Percentiles rank a stretch among this genome's conserved stretches.
Evolutionary conservation across 2,797 vertebrate genomes (phyloP).

Genomic region (Oreochromis grahami): DNA sequence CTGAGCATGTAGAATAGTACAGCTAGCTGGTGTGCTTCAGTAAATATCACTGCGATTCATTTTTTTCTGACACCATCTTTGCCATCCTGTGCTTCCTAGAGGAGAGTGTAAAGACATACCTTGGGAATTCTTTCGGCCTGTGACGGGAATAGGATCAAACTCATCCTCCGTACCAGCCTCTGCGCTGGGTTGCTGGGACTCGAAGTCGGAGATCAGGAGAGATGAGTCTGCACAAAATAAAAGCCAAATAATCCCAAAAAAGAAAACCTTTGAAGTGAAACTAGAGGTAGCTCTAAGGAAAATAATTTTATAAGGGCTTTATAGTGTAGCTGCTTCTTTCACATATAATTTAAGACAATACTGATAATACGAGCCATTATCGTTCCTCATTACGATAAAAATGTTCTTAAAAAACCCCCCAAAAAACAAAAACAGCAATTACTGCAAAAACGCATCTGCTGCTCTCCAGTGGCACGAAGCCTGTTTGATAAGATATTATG

Average conservation of each 20-base stretch:
- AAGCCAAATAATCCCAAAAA: not conserved
- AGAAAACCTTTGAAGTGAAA: not conserved
- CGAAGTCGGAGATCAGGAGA: conserved; percentile 94
- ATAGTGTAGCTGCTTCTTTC: not conserved
- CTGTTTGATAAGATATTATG: conserved; percentile 3
- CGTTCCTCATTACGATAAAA: not conserved
- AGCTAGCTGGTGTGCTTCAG: not conserved
- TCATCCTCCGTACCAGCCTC: conserved; percentile 91
- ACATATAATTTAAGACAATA: not conserved
- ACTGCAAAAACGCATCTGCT: not conserved
- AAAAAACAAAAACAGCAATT: not conserved
- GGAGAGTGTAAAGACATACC: conserved; percentile 75
- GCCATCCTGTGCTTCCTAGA: not conserved
- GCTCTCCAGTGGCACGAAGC: not conserved
- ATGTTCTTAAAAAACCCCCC: not conserved
- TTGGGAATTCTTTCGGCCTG: conserved; percentile 95
- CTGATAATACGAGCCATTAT: not conserved
- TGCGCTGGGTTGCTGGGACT: conserved; percentile 74
- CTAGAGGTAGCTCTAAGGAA: not conserved
- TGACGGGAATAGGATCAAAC: conserved; percentile 98
- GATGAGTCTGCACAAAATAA: conserved; percentile 84
- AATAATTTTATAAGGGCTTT: not conserved
- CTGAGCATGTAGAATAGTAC: not conserved
- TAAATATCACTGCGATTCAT: not conserved
- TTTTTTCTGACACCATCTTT: not conserved